Evolutionary conservation across 2,797 vertebrate genomes (phyloP).

Genomic region (Carcharodon carcharias): DNA sequence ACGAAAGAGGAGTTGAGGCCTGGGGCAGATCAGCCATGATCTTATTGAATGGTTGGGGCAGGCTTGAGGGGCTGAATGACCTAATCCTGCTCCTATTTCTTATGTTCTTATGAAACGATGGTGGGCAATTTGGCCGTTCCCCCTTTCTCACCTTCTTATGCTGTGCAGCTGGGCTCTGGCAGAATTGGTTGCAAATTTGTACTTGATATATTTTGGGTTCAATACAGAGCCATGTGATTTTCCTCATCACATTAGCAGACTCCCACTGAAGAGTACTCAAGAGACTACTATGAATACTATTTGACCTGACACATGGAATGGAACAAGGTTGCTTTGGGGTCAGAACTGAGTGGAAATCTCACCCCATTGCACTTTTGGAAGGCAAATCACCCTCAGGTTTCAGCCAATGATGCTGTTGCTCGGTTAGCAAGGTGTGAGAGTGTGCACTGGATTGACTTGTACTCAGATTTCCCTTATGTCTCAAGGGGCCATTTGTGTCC

Average conservation of each 20-base stretch:
- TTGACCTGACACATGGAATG: background rate
- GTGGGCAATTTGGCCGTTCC: background rate
- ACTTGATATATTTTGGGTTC: background rate
- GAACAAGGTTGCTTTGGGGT: background rate
- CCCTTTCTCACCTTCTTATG: background rate
- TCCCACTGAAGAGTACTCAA: background rate
- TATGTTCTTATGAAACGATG: background rate
- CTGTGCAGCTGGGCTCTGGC: background rate
- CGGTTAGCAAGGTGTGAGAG: background rate
- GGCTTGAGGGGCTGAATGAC: too few relatives aligned
- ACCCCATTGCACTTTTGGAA: background rate
- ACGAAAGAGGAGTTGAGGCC: too few relatives aligned
- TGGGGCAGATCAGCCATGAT: too few relatives aligned
- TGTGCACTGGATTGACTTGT: background rate
- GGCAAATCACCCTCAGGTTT: background rate
- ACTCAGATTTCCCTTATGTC: background rate
- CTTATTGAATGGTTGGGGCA: too few relatives aligned
- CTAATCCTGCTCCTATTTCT: too few relatives aligned
- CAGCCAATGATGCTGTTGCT: background rate
- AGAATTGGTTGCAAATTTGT: background rate
- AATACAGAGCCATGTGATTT: background rate
- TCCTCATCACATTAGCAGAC: background rate
- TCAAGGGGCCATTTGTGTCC: background rate
- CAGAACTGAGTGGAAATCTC: background rate
- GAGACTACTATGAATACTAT: background rate